Evolutionary conservation across 2,113 vertebrate genomes (phyloP).

Genomic region (Myrmecobius fasciatus): DNA sequence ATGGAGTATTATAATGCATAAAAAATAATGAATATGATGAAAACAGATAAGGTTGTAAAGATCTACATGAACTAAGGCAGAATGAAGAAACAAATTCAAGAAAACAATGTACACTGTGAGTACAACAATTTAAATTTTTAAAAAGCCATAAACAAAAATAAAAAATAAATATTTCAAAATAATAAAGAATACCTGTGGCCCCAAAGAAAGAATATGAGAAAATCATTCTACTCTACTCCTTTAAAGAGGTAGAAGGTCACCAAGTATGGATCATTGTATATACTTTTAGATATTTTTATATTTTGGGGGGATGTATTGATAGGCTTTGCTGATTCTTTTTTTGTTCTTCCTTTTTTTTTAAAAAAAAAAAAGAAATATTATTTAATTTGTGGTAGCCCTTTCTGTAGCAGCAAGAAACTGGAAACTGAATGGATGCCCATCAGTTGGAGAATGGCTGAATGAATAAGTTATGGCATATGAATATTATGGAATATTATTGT

Average conservation of each 20-base stretch:
- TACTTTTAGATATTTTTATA: not conserved
- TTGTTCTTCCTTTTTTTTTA: too few species aligned
- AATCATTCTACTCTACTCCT: not conserved
- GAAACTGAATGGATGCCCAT: too few species aligned
- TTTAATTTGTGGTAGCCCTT: too few species aligned
- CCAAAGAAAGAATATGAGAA: not conserved
- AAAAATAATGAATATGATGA: too few species aligned
- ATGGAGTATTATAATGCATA: too few species aligned
- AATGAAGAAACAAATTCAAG: too few species aligned
- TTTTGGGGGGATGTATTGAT: not conserved
- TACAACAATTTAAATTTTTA: not conserved
- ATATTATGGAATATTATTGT: too few species aligned
- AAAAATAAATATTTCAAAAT: not conserved
- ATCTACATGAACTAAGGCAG: not conserved
- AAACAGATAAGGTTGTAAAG: not conserved
- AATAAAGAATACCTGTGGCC: not conserved
- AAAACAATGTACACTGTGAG: not conserved
- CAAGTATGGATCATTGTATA: not conserved
- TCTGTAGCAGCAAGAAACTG: too few species aligned
- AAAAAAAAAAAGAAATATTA: too few species aligned
- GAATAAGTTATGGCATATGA: too few species aligned
- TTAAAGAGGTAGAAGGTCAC: too few species aligned
- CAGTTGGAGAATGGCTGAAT: too few species aligned
- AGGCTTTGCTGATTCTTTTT: not conserved
- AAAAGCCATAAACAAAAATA: not conserved